Evolutionary conservation across 2,888 invertebrate genomes (phyloP).

Genomic region (Thera britannica): DNA sequence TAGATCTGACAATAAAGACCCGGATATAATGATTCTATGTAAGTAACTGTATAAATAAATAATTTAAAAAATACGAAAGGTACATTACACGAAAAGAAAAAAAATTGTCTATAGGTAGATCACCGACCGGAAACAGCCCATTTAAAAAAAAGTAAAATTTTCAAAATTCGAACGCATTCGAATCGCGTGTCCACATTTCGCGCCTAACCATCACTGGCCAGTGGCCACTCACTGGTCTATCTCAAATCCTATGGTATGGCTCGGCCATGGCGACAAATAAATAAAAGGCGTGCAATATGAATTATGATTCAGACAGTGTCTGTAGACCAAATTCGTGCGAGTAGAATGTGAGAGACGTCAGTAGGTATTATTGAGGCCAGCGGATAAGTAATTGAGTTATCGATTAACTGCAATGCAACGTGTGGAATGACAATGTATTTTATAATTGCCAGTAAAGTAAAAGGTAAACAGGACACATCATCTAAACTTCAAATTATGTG

Average conservation of each 20-base stretch:
- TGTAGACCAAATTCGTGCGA: constrained; percentile 57
- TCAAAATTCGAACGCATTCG: constrained; percentile 56
- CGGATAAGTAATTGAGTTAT: constrained; percentile 64
- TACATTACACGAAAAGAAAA: not conserved
- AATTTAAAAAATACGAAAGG: too few relatives aligned
- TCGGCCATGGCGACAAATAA: constrained; percentile 52
- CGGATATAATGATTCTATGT: not conserved
- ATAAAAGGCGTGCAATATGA: constrained; percentile 58
- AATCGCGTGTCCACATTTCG: constrained; percentile 59
- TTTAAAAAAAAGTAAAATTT: constrained; percentile 26
- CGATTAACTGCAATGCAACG: constrained; percentile 14
- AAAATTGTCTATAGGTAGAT: constrained; percentile 40
- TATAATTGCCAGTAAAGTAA: constrained; percentile 3
- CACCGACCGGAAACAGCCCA: constrained; percentile 54
- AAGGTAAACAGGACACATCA: too few relatives aligned
- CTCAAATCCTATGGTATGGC: constrained; percentile 51
- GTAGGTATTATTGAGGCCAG: constrained; percentile 57
- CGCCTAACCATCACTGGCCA: constrained; percentile 52
- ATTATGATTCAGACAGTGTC: constrained; percentile 66
- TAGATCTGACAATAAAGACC: not conserved
- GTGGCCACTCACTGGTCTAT: constrained; percentile 35
- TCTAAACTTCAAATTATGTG: not conserved
- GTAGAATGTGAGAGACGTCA: constrained; percentile 30
- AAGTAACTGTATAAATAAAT: too few relatives aligned
- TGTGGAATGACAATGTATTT: constrained; percentile 6